Percentiles rank a stretch among this genome's conserved stretches.
Conservation (phyloP, 2,113 vertebrate genomes). For the Monopterus albus region DNA sequence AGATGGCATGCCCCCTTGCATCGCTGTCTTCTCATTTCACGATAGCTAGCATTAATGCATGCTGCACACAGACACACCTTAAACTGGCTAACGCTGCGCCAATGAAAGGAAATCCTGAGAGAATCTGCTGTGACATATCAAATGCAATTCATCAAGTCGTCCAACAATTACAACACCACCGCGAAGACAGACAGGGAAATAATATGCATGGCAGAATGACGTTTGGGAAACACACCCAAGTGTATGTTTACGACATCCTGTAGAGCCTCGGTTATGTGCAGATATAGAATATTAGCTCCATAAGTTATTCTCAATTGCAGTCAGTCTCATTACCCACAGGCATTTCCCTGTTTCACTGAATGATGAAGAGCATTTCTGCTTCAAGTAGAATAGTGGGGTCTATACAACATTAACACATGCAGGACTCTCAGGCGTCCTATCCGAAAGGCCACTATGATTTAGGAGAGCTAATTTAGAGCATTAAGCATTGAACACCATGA, state of each 20-base stretch:
- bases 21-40: constrained; percentile 48
- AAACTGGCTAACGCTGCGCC: constrained; percentile 44
- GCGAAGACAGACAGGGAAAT: constrained; percentile 65
- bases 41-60: constrained; percentile 41
- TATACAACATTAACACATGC: constrained; percentile 79
- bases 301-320: constrained; percentile 84
- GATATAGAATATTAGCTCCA: constrained; percentile 84
- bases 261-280: constrained; percentile 73
- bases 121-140: constrained; percentile 58
- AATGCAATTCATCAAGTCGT: constrained; percentile 61
- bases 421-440: constrained; percentile 79
- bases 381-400: constrained; percentile 70
- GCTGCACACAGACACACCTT: constrained; percentile 18
- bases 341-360: constrained; percentile 75
- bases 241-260: constrained; percentile 75
- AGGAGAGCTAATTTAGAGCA: constrained; percentile 87
- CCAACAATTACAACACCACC: constrained; percentile 56
- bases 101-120: constrained; percentile 48
- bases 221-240: constrained; percentile 72
- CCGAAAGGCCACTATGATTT: constrained; percentile 78
- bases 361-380: constrained; percentile 75
- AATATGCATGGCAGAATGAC: constrained; percentile 67
- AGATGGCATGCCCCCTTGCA: constrained; percentile 47
- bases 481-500: constrained; percentile 80
- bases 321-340: constrained; percentile 79